Evolutionary conservation across 2,113 vertebrate genomes (phyloP).

Genomic region (Sinocyclocheilus anophthalmus): DNA sequence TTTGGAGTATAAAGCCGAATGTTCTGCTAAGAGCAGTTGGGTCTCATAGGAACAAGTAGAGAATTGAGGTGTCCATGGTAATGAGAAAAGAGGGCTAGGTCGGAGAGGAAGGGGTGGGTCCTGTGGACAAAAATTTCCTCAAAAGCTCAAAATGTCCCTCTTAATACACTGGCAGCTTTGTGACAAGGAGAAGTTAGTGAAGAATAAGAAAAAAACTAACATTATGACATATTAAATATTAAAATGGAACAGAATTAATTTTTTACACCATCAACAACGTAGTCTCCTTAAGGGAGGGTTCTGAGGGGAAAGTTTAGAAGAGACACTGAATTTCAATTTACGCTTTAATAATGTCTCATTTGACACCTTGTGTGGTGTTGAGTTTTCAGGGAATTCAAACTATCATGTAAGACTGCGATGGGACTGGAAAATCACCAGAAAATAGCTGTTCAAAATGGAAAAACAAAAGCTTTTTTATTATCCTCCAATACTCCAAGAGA

Average conservation of each 20-base stretch:
- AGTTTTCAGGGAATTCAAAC: slow-evolving; percentile 37
- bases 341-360: slow-evolving; percentile 32
- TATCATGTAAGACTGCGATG: background rate
- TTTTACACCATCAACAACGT: slow-evolving; percentile 54
- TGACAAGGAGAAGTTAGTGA: slow-evolving; percentile 49
- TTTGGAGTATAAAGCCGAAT: slow-evolving; percentile 38
- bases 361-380: slow-evolving; percentile 33
- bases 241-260: slow-evolving; percentile 59
- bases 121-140: slow-evolving; percentile 36
- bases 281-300: background rate
- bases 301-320: slow-evolving; percentile 21
- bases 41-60: slow-evolving; percentile 31
- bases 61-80: slow-evolving; percentile 32
- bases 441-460: background rate
- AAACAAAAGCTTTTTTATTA: background rate
- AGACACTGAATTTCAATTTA: slow-evolving; percentile 54
- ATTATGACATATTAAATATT: slow-evolving; percentile 65
- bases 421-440: background rate
- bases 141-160: slow-evolving; percentile 49
- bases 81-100: slow-evolving; percentile 37
- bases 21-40: slow-evolving; percentile 48
- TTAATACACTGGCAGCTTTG: slow-evolving; percentile 16
- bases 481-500: background rate
- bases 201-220: slow-evolving; percentile 49
- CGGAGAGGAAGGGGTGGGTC: slow-evolving; percentile 38